A percentile compares a stretch with the other conserved stretches of the same genome.
These are phyloP conservation scores for Conomelus anceps DNA, from an alignment of 2,888 invertebrate genomes.

Conservation along the genomic window DNA sequence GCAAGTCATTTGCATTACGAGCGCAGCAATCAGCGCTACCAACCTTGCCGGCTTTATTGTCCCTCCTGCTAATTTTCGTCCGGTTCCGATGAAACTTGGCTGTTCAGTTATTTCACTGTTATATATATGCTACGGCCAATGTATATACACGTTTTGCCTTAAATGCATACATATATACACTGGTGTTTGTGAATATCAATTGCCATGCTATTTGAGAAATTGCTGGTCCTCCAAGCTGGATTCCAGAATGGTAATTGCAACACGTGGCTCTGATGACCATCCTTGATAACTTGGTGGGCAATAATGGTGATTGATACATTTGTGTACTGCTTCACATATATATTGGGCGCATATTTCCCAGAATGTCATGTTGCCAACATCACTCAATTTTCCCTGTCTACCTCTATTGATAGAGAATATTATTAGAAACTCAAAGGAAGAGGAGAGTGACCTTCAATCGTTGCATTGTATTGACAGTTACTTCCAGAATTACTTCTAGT, in stretches of 20 bases:
- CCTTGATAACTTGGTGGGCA: no score
- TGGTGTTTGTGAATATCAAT: not conserved
- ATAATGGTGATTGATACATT: no score
- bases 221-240: not conserved
- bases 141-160: not conserved
- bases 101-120: not conserved
- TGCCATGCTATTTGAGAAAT: not conserved
- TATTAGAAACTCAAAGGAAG: no score
- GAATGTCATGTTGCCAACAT: no score
- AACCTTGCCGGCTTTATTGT: not conserved
- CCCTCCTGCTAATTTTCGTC: not conserved
- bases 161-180: not conserved
- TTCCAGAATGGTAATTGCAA: not conserved
- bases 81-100: not conserved
- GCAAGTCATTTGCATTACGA: not conserved
- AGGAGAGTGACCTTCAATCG: no score
- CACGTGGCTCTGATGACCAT: not conserved
- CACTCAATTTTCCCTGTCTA: no score
- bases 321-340: no score
- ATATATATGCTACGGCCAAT: not conserved
- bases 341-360: no score
- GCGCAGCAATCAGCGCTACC: not conserved
- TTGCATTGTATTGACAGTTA: no score
- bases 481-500: no score
- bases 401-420: no score